phyloP scores from a whole-genome alignment of 2,888 invertebrate genomes.

The Eremobia ochroleuca region DNA sequence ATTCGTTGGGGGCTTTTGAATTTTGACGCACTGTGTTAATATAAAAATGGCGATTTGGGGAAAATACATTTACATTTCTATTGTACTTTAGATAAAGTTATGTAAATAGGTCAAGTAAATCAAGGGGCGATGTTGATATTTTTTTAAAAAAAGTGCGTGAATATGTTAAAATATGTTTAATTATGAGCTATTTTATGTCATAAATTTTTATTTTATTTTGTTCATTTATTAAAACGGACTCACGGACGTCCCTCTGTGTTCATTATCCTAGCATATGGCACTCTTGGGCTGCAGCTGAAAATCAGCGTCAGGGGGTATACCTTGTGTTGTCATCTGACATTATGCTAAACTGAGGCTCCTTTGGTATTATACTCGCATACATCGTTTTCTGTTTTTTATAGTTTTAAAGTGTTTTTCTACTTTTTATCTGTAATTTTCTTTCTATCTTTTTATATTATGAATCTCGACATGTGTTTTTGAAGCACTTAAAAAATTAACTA shows the following conservation, averaged over 20 bases:
- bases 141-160: background rate
- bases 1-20: constrained; percentile 56
- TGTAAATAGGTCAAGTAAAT: constrained; percentile 29
- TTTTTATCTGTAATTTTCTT: too few relatives aligned
- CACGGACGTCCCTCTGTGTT: background rate
- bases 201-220: background rate
- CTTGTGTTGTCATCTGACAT: background rate
- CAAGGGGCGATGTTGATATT: background rate
- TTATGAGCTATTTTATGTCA: background rate
- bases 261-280: background rate
- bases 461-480: background rate
- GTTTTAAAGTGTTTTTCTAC: too few relatives aligned
- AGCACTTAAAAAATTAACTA: background rate
- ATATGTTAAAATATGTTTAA: background rate
- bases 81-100: constrained; percentile 21
- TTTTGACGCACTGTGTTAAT: constrained; percentile 56
- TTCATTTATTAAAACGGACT: background rate
- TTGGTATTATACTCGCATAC: background rate
- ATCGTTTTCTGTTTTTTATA: background rate
- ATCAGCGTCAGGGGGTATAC: background rate
- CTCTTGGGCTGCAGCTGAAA: background rate
- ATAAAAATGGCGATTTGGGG: constrained; percentile 57
- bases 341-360: background rate
- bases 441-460: background rate
- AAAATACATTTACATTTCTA: constrained; percentile 49